phyloP scores from a whole-genome alignment of 2,797 vertebrate species.

The Rhynchotus rufescens region DNA sequence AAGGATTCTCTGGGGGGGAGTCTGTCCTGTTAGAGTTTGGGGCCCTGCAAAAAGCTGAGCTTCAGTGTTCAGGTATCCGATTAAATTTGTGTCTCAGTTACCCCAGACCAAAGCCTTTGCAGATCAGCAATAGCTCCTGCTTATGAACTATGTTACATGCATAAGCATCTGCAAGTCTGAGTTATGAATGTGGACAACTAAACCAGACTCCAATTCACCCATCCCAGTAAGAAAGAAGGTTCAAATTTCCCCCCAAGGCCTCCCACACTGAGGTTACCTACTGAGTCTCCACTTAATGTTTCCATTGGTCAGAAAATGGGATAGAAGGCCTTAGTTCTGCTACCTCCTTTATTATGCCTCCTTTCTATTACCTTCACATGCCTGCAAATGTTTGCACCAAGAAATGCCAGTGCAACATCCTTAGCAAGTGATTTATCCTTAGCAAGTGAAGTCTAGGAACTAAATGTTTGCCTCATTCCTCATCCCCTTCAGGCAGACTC shows the following conservation, averaged over 20 bases:
- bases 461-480: neutral
- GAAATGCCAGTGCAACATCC: neutral
- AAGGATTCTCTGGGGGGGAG: neutral
- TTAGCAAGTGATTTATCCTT: neutral
- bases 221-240: neutral
- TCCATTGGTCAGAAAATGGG: too few relatives aligned
- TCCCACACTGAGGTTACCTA: neutral
- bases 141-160: neutral
- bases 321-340: too few relatives aligned
- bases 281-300: neutral
- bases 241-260: neutral
- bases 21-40: neutral
- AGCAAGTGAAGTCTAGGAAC: neutral
- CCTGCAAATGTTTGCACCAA: neutral
- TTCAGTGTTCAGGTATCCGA: fast-evolving
- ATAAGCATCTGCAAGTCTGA: fast-evolving
- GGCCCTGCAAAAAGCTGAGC: neutral
- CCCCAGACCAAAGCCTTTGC: neutral
- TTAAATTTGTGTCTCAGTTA: neutral
- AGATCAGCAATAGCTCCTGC: neutral
- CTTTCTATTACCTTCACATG: neutral
- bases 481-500: neutral
- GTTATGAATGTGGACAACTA: neutral
- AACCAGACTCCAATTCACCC: neutral
- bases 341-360: too few relatives aligned